phyloP scores from a whole-genome alignment of 2,888 invertebrate species.

The Anoncus sp. region DNA sequence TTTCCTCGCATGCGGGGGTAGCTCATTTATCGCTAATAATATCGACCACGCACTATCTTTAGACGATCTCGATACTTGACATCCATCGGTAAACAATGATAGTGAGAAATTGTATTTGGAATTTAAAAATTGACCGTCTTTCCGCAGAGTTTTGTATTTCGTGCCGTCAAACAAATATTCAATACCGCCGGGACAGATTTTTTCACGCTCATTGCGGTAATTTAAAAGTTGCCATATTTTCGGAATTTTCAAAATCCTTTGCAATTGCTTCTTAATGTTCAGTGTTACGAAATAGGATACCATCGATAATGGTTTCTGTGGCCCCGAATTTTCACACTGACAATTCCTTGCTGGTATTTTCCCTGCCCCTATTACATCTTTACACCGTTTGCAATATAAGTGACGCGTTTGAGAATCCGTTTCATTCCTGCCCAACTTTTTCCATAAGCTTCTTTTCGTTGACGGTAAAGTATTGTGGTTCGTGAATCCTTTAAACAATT shows the following conservation, averaged over 20 bases:
- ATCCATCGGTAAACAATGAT: constrained; percentile 50
- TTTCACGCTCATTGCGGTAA: constrained; percentile 27
- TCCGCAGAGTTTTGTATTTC: constrained; percentile 39
- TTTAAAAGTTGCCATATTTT: constrained; percentile 35
- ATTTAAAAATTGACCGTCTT: constrained; percentile 32
- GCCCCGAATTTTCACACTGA: too few relatives aligned
- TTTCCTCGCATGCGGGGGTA: constrained; percentile 48
- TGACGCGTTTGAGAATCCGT: constrained; percentile 27
- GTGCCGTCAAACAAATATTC: constrained; percentile 51
- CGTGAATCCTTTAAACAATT: constrained; percentile 23
- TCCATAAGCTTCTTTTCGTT: constrained; percentile 26
- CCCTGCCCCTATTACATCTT: constrained; percentile 23
- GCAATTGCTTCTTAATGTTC: constrained; percentile 17
- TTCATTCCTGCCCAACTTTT: constrained; percentile 12
- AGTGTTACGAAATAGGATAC: constrained; percentile 30
- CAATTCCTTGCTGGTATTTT: constrained; percentile 21
- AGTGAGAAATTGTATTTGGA: constrained; percentile 47
- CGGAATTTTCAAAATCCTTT: constrained; percentile 27
- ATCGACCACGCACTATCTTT: constrained; percentile 52
- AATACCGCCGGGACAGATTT: constrained; percentile 28
- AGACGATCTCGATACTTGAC: constrained; percentile 44
- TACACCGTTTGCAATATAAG: constrained; percentile 30
- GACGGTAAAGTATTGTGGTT: constrained; percentile 36
- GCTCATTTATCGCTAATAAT: constrained; percentile 46
- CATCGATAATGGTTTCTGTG: too few relatives aligned